Base-by-base conservation (phyloP, 2,888 invertebrate species). In the Eretmocerus hayati region DNA sequence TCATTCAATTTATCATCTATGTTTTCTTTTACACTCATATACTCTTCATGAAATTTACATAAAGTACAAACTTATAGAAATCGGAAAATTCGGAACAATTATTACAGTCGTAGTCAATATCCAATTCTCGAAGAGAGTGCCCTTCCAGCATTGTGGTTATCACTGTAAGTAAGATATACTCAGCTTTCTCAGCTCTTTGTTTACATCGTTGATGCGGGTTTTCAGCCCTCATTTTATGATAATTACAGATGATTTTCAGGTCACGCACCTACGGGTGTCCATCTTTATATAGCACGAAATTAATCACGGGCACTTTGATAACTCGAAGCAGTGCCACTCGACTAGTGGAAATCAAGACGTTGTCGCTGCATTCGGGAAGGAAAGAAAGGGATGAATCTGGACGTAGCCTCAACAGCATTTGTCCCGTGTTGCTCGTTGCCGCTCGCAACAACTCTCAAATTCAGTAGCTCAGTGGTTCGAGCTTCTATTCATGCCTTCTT, bases 51-150 rank as follows among this genome's bases (percentile, higher is more conserved):
- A 66, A 69, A 69, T 69, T 66, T 70, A 68, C 67, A 70, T 68
- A 66, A 66, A 69, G 65, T 70, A 70, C 69, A 69, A 69, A 70
- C 68, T 68, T 67, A 66, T 66, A 66, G 67, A 67, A 68, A 66
- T 60, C 65, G 64, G 61, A 64, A 64, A 61, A 66, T 37, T 63
- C 60, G 56, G 66, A 65, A 65, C 64, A 66, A 64, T 53, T 40
- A 53, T 44, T 26, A 26, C 26, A 26, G 11, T 26, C 26, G 26
- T 62, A 60, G 53, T 66, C 59, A 59, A 50, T 58, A 60, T 63
- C 57, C 62, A 26, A 26, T 26, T 26, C 26, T 26, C 11, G 6
- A 26, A 26, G 62, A 59, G 57, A 60, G 48, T 63, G 56, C 45
- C 31, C 32, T 45, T 45, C 35, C 26, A 26, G 23, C 48, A 62